Evolutionary conservation across 2,113 vertebrate genomes (phyloP).

Genomic region (Callipepla squamata): DNA sequence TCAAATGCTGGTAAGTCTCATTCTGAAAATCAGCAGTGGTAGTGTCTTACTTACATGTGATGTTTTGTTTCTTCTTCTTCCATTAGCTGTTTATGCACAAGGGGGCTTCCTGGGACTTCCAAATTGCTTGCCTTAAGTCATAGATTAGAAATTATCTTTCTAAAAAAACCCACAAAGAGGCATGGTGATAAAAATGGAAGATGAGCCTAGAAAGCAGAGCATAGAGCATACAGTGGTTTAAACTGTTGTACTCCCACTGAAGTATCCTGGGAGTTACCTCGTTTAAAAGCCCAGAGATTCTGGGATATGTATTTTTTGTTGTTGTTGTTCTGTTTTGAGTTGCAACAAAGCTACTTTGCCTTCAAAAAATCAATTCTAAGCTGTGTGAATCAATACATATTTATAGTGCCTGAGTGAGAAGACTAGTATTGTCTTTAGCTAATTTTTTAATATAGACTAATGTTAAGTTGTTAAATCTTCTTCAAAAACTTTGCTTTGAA

Average conservation of each 20-base stretch:
- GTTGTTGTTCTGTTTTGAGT: not conserved
- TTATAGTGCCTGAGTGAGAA: not conserved
- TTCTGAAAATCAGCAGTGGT: not conserved
- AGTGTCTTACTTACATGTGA: not conserved
- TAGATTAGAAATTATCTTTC: not conserved
- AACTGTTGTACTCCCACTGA: not conserved
- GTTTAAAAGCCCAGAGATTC: not conserved
- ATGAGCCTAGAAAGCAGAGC: not conserved
- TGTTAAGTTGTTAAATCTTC: not conserved
- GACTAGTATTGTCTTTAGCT: not conserved
- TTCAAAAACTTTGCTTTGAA: not conserved
- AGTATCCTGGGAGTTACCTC: not conserved
- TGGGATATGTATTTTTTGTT: not conserved
- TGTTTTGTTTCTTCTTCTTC: not conserved
- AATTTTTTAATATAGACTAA: not conserved
- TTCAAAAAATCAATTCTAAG: not conserved
- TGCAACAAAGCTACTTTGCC: not conserved
- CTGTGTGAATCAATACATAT: not conserved
- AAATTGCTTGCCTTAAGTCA: not conserved
- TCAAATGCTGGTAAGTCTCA: not conserved
- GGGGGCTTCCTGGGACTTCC: not conserved
- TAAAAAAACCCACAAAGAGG: not conserved
- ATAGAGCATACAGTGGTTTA: not conserved
- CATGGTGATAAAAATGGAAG: not conserved
- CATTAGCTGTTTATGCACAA: not conserved